Conservation (phyloP, 2,888 invertebrate species). For the Hyles lineata region DNA sequence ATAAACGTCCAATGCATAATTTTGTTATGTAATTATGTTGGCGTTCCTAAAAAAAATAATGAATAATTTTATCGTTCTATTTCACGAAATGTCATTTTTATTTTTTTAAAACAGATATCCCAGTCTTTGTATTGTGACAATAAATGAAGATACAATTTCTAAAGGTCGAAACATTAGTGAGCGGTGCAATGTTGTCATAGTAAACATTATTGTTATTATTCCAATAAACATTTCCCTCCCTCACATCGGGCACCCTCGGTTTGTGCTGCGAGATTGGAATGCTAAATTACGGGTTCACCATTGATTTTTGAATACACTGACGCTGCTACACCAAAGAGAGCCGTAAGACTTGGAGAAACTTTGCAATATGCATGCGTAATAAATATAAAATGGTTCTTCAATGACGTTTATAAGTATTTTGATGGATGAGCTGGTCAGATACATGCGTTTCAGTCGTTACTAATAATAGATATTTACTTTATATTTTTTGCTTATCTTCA, state of each 20-base stretch:
- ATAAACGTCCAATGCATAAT: too few relatives aligned
- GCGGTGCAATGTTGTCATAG: conserved; percentile 54
- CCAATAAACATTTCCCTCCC: conserved; percentile 63
- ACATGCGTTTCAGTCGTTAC: background rate
- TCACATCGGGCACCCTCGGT: conserved; percentile 58
- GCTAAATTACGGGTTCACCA: conserved; percentile 56
- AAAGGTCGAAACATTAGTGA: conserved; percentile 31
- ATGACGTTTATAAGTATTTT: background rate
- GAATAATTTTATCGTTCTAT: too few relatives aligned
- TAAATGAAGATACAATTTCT: background rate
- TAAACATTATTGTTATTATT: conserved; percentile 65
- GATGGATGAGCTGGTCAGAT: background rate
- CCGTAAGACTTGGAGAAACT: background rate
- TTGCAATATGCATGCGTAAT: too few relatives aligned
- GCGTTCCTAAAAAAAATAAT: too few relatives aligned
- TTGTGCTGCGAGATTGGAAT: conserved; percentile 54
- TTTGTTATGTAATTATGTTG: too few relatives aligned
- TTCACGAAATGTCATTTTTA: background rate
- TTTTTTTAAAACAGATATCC: background rate
- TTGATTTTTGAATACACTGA: conserved; percentile 52
- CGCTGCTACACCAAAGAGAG: background rate
- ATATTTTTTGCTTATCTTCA: conserved; percentile 10
- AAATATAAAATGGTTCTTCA: background rate
- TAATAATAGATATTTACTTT: background rate
- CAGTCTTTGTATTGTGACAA: background rate